Evolutionary conservation across 1,140 invertebrate species (phyloP), one percentile per base, ranked within the genome.

Genomic region (Hesperophylax magnus): DNA sequence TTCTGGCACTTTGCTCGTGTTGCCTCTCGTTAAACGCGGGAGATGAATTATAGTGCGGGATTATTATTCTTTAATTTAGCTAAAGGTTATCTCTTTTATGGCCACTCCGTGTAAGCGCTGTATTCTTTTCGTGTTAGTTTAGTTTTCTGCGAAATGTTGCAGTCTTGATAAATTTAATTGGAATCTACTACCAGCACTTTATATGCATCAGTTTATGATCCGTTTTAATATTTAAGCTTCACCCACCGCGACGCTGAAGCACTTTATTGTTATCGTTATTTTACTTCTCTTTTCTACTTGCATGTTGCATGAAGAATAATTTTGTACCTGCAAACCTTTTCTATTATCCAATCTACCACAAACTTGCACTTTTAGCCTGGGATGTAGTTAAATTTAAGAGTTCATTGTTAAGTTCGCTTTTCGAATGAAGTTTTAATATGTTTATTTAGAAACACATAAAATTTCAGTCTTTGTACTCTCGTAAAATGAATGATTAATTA

Each of bases 51-150:
- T 34, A 39, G 72, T n/a, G 54, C 31, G 7, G 54, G 34, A 76
- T 60, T 76, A 76, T 60, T 76, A 76, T 76, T 76, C 72, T 76
- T 76, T 76, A 76, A 76, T 76, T 34, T 76, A 76, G 56, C 72
- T 15, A 76, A 60, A 76, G 72, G 20, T 76, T 76, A 76, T 76
- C 72, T 76, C 54, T 60, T 76, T 76, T 76, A 76, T 60, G 72
- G 20, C 15, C 47, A 18, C 27, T 58, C 69, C 39, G 63, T 72
- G n/a, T 72, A 20, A 72, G 47, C 54, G 72, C 72, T 24, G 14
- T 18, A 39, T 76, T 58, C 58, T 76, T 76, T 58, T 74, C 71
- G 20, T 74, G 71, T 74, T 53, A 34, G 15, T 58, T 20, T 39
- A 60, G 27, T n/a, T n/a, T n/a, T n/a, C n/a, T n/a, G n/a, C 27